Evolutionary conservation across 1,140 invertebrate genomes (phyloP), one percentile per base, ranked within the genome.

Genomic region (Pachypsylla venusta): DNA sequence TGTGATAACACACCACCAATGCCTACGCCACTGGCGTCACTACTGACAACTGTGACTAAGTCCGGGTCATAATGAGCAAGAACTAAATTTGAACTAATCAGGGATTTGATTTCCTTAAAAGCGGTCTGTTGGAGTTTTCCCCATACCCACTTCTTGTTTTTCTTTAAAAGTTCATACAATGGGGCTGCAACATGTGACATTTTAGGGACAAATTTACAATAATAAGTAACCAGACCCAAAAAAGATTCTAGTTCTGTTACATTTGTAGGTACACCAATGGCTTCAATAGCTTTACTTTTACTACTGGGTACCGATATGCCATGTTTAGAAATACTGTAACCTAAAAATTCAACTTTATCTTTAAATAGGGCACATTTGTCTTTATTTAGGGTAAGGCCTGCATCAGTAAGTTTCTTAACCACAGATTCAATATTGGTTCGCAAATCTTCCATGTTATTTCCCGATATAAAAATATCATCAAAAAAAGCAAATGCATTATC

Each of bases 11-110:
- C 61, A 0, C 64, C 64, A 0, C 66, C 69, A 40, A 71, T 63
- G 0, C 66, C 68, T 10, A 56, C 58, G 13, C 64, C 66, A 2
- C 67, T 69, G 16, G 70, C 72, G 54, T 70, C 75, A 10, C 64
- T 68, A 5, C 70, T 64, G 5, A 79, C 66, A 65, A 74, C 67
- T 67, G 78, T 67, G 67, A 74, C 72, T 67, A 72, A 69, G 65
- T 70, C 61, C n/a, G 69, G 68, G 53, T 75, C 63, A 59, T 65
- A 74, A 57, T 72, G 73, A n/a, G 64, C 64, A 5, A 77, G 61
- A 66, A 39, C 57, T 35, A 25, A 5, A 20, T 60, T 53, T 10
- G 60, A 59, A 16, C 35, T 48, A 42, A 65, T 24, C 7, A 48
- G 20, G 27, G 53, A n/a, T 57, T 64, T 64, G 24, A 64, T 59